Conservation (phyloP, 2,113 vertebrate species). For the Macrotis lagotis region DNA sequence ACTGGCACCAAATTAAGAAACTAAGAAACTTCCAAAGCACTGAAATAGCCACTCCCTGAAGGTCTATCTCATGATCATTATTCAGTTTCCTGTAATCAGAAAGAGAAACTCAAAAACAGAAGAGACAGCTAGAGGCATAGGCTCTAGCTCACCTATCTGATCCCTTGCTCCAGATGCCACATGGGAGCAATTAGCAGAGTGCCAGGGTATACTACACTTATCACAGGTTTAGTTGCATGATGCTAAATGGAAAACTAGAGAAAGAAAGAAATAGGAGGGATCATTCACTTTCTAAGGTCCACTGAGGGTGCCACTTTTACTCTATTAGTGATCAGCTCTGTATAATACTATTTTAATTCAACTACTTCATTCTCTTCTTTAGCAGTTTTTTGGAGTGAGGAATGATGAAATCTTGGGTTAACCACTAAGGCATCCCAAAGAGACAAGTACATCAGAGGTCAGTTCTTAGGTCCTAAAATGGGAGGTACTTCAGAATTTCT, state of each 20-base stretch:
- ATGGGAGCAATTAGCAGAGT: not conserved
- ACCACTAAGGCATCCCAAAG: not conserved
- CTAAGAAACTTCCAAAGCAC: not conserved
- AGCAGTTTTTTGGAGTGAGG: not conserved
- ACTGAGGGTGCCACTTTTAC: not conserved
- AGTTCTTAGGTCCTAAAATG: not conserved
- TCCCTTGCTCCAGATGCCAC: not conserved
- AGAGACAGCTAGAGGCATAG: not conserved
- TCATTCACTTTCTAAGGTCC: not conserved
- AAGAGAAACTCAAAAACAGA: not conserved
- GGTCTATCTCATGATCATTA: not conserved
- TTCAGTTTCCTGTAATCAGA: not conserved
- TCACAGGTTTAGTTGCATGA: not conserved
- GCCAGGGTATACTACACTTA: not conserved
- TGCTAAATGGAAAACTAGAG: not conserved
- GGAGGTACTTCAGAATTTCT: not conserved
- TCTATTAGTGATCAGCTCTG: not conserved
- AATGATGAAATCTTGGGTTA: not conserved
- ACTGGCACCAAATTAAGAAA: not conserved
- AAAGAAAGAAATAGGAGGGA: not conserved
- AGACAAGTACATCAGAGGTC: not conserved
- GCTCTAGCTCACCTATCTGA: not conserved
- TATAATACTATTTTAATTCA: not conserved
- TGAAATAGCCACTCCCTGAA: not conserved
- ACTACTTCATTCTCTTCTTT: not conserved